Evolutionary conservation across 1,140 invertebrate genomes (phyloP), one percentile per base, ranked within the genome.

Genomic region (Apis dorsata): DNA sequence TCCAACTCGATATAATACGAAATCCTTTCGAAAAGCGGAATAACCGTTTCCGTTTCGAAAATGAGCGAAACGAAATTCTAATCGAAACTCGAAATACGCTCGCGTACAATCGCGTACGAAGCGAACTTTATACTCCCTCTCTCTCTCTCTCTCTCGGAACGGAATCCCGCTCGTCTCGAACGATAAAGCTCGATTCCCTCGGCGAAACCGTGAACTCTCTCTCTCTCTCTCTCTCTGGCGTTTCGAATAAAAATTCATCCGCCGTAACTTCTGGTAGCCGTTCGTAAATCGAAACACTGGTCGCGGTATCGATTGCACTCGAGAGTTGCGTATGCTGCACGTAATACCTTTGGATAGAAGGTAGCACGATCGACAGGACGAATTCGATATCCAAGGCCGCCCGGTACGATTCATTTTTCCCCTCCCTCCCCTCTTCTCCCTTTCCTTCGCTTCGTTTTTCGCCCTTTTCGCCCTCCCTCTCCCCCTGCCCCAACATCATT

Each of bases 331-430:
- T 69, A 28, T 69, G 34, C 60, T 76, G 34, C 60, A 69, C 53
- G 59, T 69, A 69, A 76, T 81, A 81, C 73, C 44, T 28, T 10
- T 3, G 21, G 49, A 69, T 53, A 51, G 55, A 77, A 74, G 79
- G 79, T 60, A 55, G n/a, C 34, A 44, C 80, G 63, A 59, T 63
- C 78, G 63, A 77, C 59, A 62, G 84, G 72, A 83, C 80, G 76
- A 83, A 79, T 57, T 66, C 84, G 85, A 82, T 86, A 83, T 60
- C 55, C 75, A 72, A 87, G 85, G 85, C 68, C 57, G 72, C 71
- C 71, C 59, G 79, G 80, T 62, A 63, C 62, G 74, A 77, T 78
- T 74, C 70, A 9, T 44, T 86, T 76, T 49, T 63, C 34, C 57
- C 59, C 49, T 17, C 63, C 3, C 49, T 34, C 28, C 28, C 3